Evolutionary conservation across 2,113 vertebrate genomes (phyloP).

Genomic region (Sebastes fasciatus): DNA sequence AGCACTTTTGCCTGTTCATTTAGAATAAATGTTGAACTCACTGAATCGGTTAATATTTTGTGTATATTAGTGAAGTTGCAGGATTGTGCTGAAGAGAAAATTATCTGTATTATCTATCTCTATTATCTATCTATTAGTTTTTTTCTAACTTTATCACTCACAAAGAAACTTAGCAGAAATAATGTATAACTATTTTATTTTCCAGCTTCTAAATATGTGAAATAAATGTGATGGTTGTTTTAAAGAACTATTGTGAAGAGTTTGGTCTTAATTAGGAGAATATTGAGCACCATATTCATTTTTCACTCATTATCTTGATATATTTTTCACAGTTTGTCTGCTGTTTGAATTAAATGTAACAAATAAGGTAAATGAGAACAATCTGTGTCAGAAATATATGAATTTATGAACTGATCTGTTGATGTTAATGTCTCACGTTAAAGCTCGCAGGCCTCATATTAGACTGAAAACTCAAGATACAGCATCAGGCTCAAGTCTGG

Average conservation of each 20-base stretch:
- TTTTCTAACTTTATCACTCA: background rate
- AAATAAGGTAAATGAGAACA: background rate
- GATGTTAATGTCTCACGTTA: background rate
- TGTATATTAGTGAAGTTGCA: background rate
- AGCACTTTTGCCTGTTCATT: conserved; percentile 8
- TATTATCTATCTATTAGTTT: background rate
- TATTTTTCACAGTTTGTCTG: background rate
- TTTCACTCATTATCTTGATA: background rate
- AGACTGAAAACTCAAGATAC: conserved; percentile 4
- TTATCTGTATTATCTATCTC: no score
- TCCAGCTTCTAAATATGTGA: background rate
- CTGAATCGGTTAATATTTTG: background rate
- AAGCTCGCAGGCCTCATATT: conserved; percentile 42
- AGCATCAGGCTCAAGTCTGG: conserved; percentile 21
- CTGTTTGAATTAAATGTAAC: background rate
- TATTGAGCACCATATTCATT: background rate
- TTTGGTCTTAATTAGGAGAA: background rate
- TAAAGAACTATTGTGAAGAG: background rate
- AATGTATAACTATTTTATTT: background rate
- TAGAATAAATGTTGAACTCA: background rate
- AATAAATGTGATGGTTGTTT: conserved; percentile 5
- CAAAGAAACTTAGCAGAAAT: background rate
- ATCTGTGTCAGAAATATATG: background rate
- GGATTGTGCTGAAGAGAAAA: background rate
- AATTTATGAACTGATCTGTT: background rate